Percentiles rank a stretch among this genome's conserved stretches.
phyloP scores from a whole-genome alignment of 1,140 invertebrate genomes.

The Pachypsylla venusta region DNA sequence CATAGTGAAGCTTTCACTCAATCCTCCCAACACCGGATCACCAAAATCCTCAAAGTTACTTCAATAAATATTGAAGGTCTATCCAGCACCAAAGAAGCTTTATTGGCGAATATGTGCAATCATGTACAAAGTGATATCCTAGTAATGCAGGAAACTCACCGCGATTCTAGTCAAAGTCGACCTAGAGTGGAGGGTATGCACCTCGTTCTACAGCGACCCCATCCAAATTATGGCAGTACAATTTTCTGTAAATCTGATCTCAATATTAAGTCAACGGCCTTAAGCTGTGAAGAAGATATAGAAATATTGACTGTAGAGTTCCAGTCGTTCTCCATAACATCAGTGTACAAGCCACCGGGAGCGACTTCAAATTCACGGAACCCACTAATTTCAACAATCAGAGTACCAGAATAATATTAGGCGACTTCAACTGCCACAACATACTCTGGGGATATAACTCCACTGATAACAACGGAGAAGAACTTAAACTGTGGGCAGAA shows the following conservation, averaged over 20 bases:
- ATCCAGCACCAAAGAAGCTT: too few relatives aligned
- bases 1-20: too few relatives aligned
- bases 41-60: too few relatives aligned
- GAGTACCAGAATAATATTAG: conserved; percentile 6
- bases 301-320: conserved; percentile 12
- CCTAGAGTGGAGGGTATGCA: conserved; percentile 13
- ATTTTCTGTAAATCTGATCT: background rate
- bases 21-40: too few relatives aligned
- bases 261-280: background rate
- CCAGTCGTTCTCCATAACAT: background rate
- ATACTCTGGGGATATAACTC: conserved; percentile 3
- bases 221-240: conserved; percentile 11
- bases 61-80: too few relatives aligned
- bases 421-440: conserved; percentile 14
- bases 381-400: conserved; percentile 10
- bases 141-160: too few relatives aligned
- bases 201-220: background rate
- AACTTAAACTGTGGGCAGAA: conserved; percentile 9
- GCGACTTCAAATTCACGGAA: background rate
- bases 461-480: conserved; percentile 3
- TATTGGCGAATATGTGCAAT: too few relatives aligned
- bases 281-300: background rate
- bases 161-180: too few relatives aligned
- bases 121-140: too few relatives aligned
- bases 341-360: background rate